These are phyloP conservation scores for Pteria penguin DNA, from an alignment of 2,888 invertebrate genomes.

Conservation along the genomic window DNA sequence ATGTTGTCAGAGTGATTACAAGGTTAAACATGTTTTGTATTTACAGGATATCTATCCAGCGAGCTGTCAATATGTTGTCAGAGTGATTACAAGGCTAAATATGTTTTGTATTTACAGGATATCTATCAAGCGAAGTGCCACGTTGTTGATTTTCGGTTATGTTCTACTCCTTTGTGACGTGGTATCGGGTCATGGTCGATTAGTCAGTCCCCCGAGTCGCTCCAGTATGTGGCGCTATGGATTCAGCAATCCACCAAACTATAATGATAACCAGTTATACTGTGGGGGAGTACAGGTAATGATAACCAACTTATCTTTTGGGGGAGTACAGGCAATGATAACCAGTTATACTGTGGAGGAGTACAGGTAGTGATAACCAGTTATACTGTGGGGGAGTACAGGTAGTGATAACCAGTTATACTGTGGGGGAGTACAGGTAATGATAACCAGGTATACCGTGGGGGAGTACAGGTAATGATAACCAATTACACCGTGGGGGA, in stretches of 20 bases:
- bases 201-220: slow-evolving; percentile 95
- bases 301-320: slow-evolving; percentile 1
- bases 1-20: no score
- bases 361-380: neutral
- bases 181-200: slow-evolving; percentile 83
- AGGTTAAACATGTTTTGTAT: no score
- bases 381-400: no score
- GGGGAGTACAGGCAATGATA: slow-evolving; percentile 10
- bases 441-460: neutral
- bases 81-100: no score
- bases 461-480: neutral
- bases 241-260: slow-evolving; percentile 95
- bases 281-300: slow-evolving; percentile 81
- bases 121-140: neutral
- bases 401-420: no score
- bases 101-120: slow-evolving; percentile 1
- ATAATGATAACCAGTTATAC: slow-evolving; percentile 95
- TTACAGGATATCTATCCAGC: no score
- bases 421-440: slow-evolving; percentile 1
- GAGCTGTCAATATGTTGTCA: neutral
- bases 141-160: neutral
- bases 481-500: neutral
- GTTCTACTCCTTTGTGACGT: neutral
- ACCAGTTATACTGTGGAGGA: neutral
- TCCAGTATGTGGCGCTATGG: slow-evolving; percentile 98